Base-by-base conservation (phyloP, 2,113 vertebrate species). In the Rhinogobius similis region DNA sequence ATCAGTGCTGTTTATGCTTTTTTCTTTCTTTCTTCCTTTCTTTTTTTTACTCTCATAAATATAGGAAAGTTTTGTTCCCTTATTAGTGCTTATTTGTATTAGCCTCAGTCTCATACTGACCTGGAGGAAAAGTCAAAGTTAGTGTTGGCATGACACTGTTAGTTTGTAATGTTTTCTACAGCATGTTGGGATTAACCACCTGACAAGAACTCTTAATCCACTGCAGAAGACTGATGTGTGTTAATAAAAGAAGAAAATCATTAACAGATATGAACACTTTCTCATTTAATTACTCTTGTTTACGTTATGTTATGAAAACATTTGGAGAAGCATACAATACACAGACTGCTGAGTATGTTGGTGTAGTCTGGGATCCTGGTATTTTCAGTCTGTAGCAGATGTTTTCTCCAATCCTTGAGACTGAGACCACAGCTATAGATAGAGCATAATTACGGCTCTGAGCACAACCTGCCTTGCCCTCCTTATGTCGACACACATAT, bases 391-490 rank as follows among this genome's bases (percentile, higher is more conserved):
- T 64, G 69, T 1, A 58, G 78, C 84, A 89, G 82, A 85, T 87
- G 84, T 87, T 86, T 83, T 76, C 27, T 58, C 70, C 62, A 38
- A 81, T 81, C 79, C 65, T 67, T 70, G 63, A 82, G 59, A 73
- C 74, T 59, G 55, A 67, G 76, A 87, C 90, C 91, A 85, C 85
- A 88, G 82, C 87, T 91, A 90, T 87, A 88, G 88, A 88, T 81
- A 90, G 87, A 41, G 65, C 65, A 23, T 90, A 91, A 91, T 91
- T 89, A 90, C 80, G 80, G 85, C 76, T 68, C 88, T 77, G 75
- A 83, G 70, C 50, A 21, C 18, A 26, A 68, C 20, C 46, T 67
- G 68, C 84, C 80, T 72, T 83, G 63, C 67, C 75, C 75, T 79
- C 67, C 68, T 56, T 71, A 43, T 65, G 18, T 59, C 41, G 38